Conservation (phyloP, 2,888 invertebrate species). For the Scaptomyza tumidula region DNA sequence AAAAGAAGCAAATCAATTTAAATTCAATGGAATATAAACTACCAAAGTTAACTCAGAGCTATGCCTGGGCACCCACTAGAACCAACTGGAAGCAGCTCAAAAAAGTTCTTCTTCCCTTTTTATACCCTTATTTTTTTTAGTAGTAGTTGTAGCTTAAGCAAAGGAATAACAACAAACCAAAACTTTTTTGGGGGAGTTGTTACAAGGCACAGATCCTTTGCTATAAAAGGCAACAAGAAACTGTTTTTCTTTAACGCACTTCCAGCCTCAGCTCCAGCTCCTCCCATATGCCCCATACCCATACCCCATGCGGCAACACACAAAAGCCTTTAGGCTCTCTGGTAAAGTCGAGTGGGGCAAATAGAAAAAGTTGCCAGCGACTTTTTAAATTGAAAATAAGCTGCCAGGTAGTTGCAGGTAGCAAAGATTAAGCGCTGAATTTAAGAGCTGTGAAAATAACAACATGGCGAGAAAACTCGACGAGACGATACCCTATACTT, state of each 20-base stretch:
- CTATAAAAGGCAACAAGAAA: conserved; percentile 31
- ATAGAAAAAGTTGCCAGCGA: conserved; percentile 67
- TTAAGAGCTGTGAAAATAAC: conserved; percentile 28
- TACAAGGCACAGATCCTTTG: conserved; percentile 7
- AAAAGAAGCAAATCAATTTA: conserved; percentile 47
- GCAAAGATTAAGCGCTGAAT: conserved; percentile 54
- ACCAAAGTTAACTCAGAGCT: conserved; percentile 31
- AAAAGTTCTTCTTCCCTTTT: conserved; percentile 7
- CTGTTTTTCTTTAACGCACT: conserved; percentile 21
- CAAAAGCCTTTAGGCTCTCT: conserved; percentile 53
- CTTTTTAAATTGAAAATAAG: conserved; percentile 69
- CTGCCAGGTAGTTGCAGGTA: conserved; percentile 49
- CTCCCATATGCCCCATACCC: background rate
- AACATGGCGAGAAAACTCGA: background rate
- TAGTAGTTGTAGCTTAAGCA: conserved; percentile 23
- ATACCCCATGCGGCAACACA: background rate
- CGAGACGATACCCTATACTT: background rate
- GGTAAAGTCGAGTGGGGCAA: conserved; percentile 37
- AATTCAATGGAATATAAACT: conserved; percentile 46
- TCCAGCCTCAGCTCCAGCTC: background rate
- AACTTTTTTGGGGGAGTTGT: conserved; percentile 14
- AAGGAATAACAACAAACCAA: conserved; percentile 41
- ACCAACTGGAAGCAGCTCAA: conserved; percentile 8
- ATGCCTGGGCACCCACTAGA: conserved; percentile 7
- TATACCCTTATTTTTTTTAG: background rate